Evolutionary conservation across 1,140 invertebrate species (phyloP).

Genomic region (Caenorhabditis brenneri): DNA sequence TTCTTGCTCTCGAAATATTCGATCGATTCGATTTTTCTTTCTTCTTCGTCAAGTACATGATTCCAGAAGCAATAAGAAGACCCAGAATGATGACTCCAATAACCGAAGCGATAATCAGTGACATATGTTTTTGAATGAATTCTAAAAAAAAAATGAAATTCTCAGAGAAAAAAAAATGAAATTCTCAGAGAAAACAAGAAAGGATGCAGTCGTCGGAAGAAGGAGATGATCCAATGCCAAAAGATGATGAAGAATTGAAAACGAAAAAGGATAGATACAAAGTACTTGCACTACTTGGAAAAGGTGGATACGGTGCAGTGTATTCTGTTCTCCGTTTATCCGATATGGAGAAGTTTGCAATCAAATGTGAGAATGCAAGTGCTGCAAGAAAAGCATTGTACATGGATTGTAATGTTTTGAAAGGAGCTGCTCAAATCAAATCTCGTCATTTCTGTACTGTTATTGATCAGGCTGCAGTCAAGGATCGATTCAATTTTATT

Average conservation of each 20-base stretch:
- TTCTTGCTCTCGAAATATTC: background rate
- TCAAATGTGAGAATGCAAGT: constrained; percentile 52
- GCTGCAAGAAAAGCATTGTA: constrained; percentile 24
- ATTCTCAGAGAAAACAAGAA: too few species aligned
- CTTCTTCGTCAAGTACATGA: background rate
- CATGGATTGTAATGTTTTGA: constrained; percentile 55
- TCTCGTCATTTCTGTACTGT: constrained; percentile 52
- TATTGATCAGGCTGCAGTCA: constrained; percentile 41
- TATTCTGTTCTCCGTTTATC: constrained; percentile 40
- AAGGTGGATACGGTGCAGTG: constrained; percentile 55
- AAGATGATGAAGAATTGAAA: background rate
- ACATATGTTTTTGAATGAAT: background rate
- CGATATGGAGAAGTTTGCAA: constrained; percentile 50
- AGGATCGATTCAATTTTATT: constrained; percentile 47
- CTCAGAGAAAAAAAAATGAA: too few species aligned
- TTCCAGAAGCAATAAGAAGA: background rate
- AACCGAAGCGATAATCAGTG: background rate
- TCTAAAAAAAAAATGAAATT: too few species aligned
- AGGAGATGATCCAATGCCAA: background rate
- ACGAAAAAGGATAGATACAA: constrained; percentile 13
- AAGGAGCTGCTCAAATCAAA: constrained; percentile 46
- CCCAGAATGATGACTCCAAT: too few species aligned
- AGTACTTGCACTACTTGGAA: constrained; percentile 51
- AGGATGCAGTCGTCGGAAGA: background rate
- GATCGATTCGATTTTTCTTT: background rate